Conservation (phyloP, 2,113 vertebrate species). For the Numenius arquata region DNA sequence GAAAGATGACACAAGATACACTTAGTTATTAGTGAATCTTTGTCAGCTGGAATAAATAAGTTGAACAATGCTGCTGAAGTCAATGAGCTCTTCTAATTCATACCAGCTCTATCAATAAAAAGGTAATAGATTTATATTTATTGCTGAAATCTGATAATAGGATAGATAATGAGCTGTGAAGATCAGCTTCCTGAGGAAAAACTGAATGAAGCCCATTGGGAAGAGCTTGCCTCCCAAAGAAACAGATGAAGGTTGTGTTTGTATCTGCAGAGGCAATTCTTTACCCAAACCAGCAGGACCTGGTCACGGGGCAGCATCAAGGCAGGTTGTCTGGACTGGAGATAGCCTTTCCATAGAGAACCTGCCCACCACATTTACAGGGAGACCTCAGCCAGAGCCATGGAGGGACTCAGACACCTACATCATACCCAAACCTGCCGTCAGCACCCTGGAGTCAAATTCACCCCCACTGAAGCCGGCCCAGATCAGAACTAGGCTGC, state of each 20-base stretch:
- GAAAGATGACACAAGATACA: neutral
- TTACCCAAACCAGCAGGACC: neutral
- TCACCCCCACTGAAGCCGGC: neutral
- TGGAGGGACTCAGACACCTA: neutral
- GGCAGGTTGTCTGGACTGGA: neutral
- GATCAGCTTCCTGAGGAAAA: neutral
- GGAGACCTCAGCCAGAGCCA: neutral
- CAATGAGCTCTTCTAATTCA: neutral
- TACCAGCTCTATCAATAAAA: neutral
- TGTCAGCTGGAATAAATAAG: neutral
- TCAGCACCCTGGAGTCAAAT: neutral
- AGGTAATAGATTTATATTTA: neutral
- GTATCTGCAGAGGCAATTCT: neutral
- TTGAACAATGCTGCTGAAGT: neutral
- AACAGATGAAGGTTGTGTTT: neutral
- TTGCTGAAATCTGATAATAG: neutral
- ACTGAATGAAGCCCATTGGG: neutral
- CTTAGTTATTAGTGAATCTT: neutral
- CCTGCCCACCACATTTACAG: too few relatives aligned
- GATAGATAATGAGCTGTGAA: neutral
- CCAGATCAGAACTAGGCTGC: neutral
- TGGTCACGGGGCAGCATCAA: neutral
- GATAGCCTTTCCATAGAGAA: neutral
- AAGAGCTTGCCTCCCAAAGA: neutral
- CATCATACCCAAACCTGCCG: rapidly evolving